These are phyloP conservation scores for Anastatus disparis DNA, from an alignment of 1,140 invertebrate genomes.

Conservation along the genomic window DNA sequence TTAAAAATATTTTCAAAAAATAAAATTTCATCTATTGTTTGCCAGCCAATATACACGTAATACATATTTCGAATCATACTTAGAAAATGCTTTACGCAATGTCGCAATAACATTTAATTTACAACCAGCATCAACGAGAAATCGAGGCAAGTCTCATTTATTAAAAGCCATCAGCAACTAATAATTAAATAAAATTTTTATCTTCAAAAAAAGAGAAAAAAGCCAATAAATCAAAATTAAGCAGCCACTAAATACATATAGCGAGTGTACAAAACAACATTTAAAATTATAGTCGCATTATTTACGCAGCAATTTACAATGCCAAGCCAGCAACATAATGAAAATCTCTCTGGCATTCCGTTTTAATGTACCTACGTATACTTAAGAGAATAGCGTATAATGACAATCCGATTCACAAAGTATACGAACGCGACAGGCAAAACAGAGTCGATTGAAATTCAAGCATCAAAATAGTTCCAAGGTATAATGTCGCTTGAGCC, in stretches of 20 bases:
- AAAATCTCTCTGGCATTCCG: no score
- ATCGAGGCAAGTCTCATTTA: background rate
- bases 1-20: no score
- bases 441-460: conserved; percentile 25
- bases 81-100: no score
- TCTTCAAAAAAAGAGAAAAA: no score
- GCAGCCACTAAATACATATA: background rate
- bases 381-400: no score
- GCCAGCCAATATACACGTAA: no score
- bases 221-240: conserved; percentile 27
- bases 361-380: no score
- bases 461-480: background rate
- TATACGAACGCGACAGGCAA: background rate
- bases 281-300: background rate
- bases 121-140: no score
- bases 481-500: background rate
- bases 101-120: no score
- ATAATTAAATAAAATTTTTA: conserved; percentile 18
- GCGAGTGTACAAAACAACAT: background rate
- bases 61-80: no score
- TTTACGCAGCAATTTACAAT: background rate
- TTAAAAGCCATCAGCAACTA: background rate
- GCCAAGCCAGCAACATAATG: no score
- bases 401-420: conserved; percentile 2
- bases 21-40: no score